These are phyloP conservation scores for Cremastinae sp. DNA, from an alignment of 2,888 invertebrate genomes.

Conservation along the genomic window DNA sequence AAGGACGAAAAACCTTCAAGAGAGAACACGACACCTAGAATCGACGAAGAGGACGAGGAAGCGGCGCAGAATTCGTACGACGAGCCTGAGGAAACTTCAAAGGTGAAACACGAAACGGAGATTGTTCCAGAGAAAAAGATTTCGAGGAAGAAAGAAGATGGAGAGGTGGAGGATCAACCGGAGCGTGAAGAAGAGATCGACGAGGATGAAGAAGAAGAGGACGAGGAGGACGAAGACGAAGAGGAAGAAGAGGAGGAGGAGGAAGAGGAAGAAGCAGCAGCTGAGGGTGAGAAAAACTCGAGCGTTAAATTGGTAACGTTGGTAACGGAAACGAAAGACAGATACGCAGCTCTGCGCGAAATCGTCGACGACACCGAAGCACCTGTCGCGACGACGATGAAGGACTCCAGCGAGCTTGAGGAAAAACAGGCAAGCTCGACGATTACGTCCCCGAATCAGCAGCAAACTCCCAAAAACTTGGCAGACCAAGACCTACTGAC, in stretches of 20 bases:
- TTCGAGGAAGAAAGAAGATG: slow-evolving; percentile 35
- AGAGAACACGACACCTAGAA: slow-evolving; percentile 3
- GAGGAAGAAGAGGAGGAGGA: slow-evolving; percentile 66
- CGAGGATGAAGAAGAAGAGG: slow-evolving; percentile 59
- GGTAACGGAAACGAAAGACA: slow-evolving; percentile 83
- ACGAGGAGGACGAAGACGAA: slow-evolving; percentile 62
- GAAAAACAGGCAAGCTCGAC: slow-evolving; percentile 58
- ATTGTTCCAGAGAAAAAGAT: slow-evolving; percentile 15
- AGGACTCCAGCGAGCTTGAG: slow-evolving; percentile 55
- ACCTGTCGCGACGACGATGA: background rate
- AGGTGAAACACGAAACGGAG: slow-evolving; percentile 35
- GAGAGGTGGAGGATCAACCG: slow-evolving; percentile 43
- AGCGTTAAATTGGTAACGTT: slow-evolving; percentile 80
- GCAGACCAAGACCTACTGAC: slow-evolving; percentile 74
- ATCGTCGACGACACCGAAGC: slow-evolving; percentile 81
- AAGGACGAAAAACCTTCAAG: slow-evolving; percentile 1
- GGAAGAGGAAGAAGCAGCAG: slow-evolving; percentile 57
- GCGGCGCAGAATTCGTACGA: background rate
- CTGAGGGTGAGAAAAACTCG: slow-evolving; percentile 62
- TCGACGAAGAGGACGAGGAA: slow-evolving; percentile 13
- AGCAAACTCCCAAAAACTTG: slow-evolving; percentile 58
- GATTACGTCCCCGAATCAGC: slow-evolving; percentile 63
- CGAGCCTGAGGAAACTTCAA: slow-evolving; percentile 25
- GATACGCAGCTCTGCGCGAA: slow-evolving; percentile 91
- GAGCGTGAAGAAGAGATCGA: slow-evolving; percentile 27